Evolutionary conservation across 2,113 vertebrate species (phyloP), one percentile per base, ranked within the genome.

Genomic region (Microcebus jonahi): DNA sequence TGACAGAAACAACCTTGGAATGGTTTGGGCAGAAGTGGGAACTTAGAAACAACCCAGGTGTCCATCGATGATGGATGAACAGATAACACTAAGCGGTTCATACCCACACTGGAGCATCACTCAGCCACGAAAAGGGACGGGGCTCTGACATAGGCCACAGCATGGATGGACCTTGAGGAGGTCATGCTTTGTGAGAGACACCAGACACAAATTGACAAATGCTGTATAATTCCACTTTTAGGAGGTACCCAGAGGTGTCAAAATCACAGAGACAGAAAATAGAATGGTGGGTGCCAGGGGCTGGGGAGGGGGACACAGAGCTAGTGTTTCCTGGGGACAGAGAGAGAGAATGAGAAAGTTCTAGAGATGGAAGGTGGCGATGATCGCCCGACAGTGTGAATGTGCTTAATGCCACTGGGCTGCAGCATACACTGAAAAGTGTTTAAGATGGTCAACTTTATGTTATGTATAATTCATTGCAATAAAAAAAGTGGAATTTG

Each of bases 1-100:
- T 25, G 34, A 68, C 31, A 18, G 65, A 25, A 55, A 9, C 2
- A 15, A 18, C 21, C 17, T 31, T 7, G 53, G 27, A 48, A 59
- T 39, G 36, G 34, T 88, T 34, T 29, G 50, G 39, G 34, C 18
- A 34, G 20, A 76, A 20, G 31, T 59, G 5, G 14, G 13, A 42
- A 18, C 23, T 45, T 27, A 39, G 53, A 59, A 67, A 71, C 0
- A 36, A 8, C 57, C 14, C 15, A 17, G 21, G 10, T 13, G 48
- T 63, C 23, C 15, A 20, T 8, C 0, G 0, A 25, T 1, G 0
- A 25, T 1, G 7, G 34, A 18, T 9, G 10, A 31, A 21, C 15
- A 17, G n/a, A 2, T 25, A 36, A 34, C 2, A 20, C 9, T 6
- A 7, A 8, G 3, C 7, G 31, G 25, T 27, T 34, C 2, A 2